Conservation (phyloP, 2,888 invertebrate genomes). For the Willowsia nigromaculata region DNA sequence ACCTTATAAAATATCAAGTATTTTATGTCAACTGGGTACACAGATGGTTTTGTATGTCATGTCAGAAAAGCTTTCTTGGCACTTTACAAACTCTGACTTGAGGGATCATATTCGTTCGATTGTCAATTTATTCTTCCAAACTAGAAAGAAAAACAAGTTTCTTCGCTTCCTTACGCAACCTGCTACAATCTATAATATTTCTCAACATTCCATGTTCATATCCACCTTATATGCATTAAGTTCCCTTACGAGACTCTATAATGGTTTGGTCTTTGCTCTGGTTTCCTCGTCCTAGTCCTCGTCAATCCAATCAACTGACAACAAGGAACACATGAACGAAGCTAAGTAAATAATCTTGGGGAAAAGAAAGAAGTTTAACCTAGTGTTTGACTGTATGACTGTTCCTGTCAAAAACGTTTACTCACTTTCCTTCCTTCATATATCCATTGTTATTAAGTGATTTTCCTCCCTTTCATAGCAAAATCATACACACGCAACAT, state of each 20-base stretch:
- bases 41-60: slow-evolving; percentile 24
- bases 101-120: slow-evolving; percentile 29
- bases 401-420: slow-evolving; percentile 38
- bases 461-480: slow-evolving; percentile 16
- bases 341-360: slow-evolving; percentile 6
- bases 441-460: slow-evolving; percentile 32
- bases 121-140: slow-evolving; percentile 2
- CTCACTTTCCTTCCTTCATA: slow-evolving; percentile 7
- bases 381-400: slow-evolving; percentile 23
- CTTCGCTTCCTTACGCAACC: background rate
- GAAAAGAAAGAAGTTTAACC: slow-evolving; percentile 15
- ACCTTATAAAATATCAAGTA: background rate
- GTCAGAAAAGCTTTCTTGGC: slow-evolving; percentile 35
- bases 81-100: slow-evolving; percentile 2
- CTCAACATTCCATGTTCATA: background rate
- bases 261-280: background rate
- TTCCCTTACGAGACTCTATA: too few species aligned
- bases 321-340: slow-evolving; percentile 12
- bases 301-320: slow-evolving; percentile 41
- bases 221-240: background rate
- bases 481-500: background rate
- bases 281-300: slow-evolving; percentile 12
- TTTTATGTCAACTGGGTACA: slow-evolving; percentile 36
- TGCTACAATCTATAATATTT: too few species aligned
- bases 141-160: slow-evolving; percentile 3